These are phyloP conservation scores for Drosophila mauritiana DNA, from an alignment of 1,140 invertebrate genomes.

Conservation along the genomic window DNA sequence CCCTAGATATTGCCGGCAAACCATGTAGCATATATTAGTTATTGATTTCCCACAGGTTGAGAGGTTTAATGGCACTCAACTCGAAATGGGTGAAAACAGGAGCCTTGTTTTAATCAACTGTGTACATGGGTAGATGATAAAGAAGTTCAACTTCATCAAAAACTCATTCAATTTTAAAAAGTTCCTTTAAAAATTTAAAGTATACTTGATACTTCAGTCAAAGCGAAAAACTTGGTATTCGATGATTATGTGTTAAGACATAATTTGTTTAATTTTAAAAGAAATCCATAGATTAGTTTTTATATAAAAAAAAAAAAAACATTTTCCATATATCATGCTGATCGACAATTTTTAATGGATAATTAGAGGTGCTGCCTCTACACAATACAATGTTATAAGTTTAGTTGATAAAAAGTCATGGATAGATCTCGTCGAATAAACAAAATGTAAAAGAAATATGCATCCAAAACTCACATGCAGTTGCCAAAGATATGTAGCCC, in stretches of 20 bases:
- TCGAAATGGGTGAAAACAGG: conserved; percentile 7
- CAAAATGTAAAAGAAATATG: conserved; percentile 7
- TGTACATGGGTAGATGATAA: background rate
- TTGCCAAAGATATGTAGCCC: background rate
- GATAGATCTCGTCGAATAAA: conserved; percentile 4
- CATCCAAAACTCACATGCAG: conserved; percentile 21
- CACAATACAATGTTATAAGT: background rate
- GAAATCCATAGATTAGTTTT: no score
- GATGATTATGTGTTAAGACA: no score
- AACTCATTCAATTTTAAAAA: background rate
- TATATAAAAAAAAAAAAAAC: no score
- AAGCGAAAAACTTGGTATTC: no score
- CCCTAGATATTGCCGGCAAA: conserved; percentile 18
- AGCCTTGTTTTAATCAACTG: conserved; percentile 25
- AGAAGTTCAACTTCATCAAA: background rate
- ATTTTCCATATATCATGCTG: background rate
- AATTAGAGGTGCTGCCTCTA: background rate
- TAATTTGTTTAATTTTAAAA: no score
- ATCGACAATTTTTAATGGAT: background rate
- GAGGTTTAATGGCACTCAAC: conserved; percentile 16
- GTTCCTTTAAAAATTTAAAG: no score
- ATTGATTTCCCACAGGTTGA: conserved; percentile 60
- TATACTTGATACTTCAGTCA: no score
- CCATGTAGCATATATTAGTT: conserved; percentile 52
- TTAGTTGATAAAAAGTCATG: background rate